phyloP scores from a whole-genome alignment of 2,113 vertebrate species.

The Paradoxurus hermaphroditus region DNA sequence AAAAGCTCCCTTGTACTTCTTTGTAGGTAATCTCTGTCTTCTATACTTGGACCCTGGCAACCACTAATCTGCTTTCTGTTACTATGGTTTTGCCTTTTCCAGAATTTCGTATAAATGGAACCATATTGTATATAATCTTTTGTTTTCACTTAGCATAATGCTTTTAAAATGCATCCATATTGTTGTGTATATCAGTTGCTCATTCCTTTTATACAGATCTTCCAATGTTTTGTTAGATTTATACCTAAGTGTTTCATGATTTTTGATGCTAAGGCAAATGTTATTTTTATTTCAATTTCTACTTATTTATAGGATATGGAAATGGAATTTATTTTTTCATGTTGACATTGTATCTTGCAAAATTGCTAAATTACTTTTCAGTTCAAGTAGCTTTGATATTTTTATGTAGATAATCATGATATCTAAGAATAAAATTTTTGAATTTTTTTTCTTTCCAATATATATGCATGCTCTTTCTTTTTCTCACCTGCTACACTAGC shows the following conservation, averaged over 20 bases:
- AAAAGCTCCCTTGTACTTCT: not conserved
- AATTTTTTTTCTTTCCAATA: not conserved
- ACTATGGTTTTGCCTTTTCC: not conserved
- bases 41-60: not conserved
- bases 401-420: not conserved
- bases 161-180: not conserved
- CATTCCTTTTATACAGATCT: not conserved
- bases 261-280: not conserved
- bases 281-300: not conserved
- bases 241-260: not conserved
- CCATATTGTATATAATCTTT: not conserved
- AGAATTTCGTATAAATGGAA: not conserved
- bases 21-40: too few relatives aligned
- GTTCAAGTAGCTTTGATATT: not conserved
- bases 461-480: not conserved
- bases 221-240: not conserved
- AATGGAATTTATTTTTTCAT: not conserved
- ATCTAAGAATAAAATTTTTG: not conserved
- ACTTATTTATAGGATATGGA: not conserved
- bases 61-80: not conserved
- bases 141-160: not conserved
- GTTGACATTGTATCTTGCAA: not conserved
- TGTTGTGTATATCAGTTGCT: not conserved
- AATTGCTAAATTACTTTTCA: not conserved
- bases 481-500: not conserved